These are phyloP conservation scores for Porites rus DNA, from an alignment of 92 coral and sea anemone species.

Conservation along the genomic window DNA sequence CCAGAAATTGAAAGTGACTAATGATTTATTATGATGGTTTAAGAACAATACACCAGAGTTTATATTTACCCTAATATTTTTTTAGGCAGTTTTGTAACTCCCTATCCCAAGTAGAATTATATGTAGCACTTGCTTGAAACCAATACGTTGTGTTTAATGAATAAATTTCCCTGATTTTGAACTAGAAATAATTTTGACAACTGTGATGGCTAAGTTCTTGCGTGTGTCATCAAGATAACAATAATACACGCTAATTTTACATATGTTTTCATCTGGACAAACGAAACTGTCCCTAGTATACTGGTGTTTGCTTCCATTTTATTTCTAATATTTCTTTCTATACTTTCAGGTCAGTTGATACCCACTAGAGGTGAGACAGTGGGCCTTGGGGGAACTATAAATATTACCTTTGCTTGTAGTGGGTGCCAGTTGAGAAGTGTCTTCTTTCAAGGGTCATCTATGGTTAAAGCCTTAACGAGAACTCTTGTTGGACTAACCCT, in stretches of 20 bases:
- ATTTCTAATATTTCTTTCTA: background rate
- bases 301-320: background rate
- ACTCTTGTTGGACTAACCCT: no score
- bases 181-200: background rate
- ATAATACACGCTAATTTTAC: background rate
- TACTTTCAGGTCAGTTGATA: background rate
- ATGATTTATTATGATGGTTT: no score
- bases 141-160: background rate
- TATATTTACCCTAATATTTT: no score
- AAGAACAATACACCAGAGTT: no score
- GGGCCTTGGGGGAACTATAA: conserved; percentile 29
- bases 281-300: background rate
- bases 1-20: no score
- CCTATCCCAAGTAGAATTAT: no score
- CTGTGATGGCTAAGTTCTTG: background rate
- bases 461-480: conserved; percentile 1
- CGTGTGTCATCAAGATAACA: background rate
- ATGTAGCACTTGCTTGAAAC: background rate
- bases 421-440: conserved; percentile 10
- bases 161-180: background rate
- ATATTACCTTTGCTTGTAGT: conserved; percentile 13
- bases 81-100: no score
- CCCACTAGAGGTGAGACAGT: conserved; percentile 16
- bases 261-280: no score
- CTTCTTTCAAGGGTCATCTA: conserved; percentile 11